Evolutionary conservation across 2,113 vertebrate species (phyloP).

Genomic region (Sapajus apella): DNA sequence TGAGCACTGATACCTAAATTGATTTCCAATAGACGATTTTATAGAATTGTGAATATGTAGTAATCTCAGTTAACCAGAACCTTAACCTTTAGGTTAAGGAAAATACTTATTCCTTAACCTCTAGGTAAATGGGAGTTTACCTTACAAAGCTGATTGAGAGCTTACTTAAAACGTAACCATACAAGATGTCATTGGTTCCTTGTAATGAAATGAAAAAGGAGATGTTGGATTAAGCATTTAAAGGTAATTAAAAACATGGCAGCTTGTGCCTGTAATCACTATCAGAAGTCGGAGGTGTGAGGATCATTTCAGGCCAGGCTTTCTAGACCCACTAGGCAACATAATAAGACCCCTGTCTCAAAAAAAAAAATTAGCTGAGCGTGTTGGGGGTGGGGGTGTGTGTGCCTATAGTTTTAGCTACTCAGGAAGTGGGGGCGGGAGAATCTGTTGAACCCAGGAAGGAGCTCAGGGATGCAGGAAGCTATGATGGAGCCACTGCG

Average conservation of each 20-base stretch:
- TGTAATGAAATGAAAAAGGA: conserved; percentile 36
- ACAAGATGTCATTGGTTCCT: background rate
- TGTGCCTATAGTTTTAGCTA: too few relatives aligned
- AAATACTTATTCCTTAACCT: conserved; percentile 11
- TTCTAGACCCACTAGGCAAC: too few relatives aligned
- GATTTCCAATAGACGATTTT: background rate
- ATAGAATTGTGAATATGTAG: conserved; percentile 5
- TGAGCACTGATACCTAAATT: background rate
- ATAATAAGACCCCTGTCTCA: too few relatives aligned
- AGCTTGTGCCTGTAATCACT: too few relatives aligned
- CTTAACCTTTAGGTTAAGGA: conserved; percentile 47
- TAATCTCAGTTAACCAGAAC: conserved; percentile 63
- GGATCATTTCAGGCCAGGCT: too few relatives aligned
- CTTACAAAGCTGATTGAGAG: background rate
- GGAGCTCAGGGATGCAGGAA: too few relatives aligned
- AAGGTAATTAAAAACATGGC: background rate
- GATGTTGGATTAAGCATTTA: background rate
- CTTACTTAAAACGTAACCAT: conserved; percentile 40
- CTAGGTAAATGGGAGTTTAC: conserved; percentile 46
- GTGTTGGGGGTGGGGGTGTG: too few relatives aligned
- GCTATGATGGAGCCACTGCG: too few relatives aligned
- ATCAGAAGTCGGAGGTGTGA: too few relatives aligned
- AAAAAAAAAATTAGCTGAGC: too few relatives aligned
- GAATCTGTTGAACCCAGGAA: too few relatives aligned
- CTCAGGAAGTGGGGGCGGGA: too few relatives aligned